Conservation (phyloP, 2,113 vertebrate species). For the Tricholaema leucomelas region DNA sequence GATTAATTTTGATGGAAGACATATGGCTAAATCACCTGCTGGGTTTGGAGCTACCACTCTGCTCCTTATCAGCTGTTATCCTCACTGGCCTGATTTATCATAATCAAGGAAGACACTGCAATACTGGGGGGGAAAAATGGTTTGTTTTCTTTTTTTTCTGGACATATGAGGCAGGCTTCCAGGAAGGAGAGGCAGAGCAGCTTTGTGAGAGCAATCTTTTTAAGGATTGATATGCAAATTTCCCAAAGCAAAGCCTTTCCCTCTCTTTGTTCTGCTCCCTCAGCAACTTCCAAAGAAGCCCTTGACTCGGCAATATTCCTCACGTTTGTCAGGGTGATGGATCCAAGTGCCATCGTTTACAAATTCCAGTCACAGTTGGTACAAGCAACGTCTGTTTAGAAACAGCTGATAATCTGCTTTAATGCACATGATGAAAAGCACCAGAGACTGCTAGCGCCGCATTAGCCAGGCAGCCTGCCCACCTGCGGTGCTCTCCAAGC, state of each 20-base stretch:
- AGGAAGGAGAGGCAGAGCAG: neutral
- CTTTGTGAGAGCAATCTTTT: neutral
- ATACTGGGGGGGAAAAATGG: neutral
- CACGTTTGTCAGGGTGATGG: neutral
- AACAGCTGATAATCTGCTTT: slow-evolving; percentile 8
- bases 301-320: neutral
- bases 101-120: neutral
- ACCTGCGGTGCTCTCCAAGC: neutral
- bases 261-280: neutral
- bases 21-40: neutral
- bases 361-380: slow-evolving; percentile 4
- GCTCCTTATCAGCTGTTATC: neutral
- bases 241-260: neutral
- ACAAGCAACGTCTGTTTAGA: neutral
- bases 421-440: neutral
- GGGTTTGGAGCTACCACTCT: neutral
- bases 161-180: neutral
- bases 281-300: slow-evolving; percentile 1
- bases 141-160: neutral
- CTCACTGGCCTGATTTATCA: neutral
- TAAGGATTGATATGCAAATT: neutral
- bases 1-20: neutral
- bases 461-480: neutral
- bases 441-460: neutral
- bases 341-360: neutral